Percentiles rank a stretch among this genome's conserved stretches.
Evolutionary conservation across 2,888 invertebrate species (phyloP).

Genomic region (Girardia tigrina): DNA sequence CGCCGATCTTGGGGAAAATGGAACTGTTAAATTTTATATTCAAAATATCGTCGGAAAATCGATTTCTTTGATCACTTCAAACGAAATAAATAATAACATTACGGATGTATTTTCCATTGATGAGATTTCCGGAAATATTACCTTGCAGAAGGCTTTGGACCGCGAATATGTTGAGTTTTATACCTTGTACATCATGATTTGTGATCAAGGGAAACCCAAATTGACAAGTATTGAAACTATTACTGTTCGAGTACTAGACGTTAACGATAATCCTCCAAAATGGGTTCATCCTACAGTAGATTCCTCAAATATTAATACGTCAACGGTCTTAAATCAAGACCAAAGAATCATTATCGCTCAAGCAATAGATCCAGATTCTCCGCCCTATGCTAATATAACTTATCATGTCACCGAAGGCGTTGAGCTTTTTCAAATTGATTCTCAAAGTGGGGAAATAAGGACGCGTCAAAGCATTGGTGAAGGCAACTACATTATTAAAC

Average conservation of each 20-base stretch:
- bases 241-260: constrained; percentile 28
- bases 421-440: constrained; percentile 19
- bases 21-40: constrained; percentile 24
- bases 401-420: constrained; percentile 16
- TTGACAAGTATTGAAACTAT: background rate
- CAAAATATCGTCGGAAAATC: background rate
- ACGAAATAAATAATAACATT: background rate
- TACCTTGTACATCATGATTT: constrained; percentile 23
- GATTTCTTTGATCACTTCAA: background rate
- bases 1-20: constrained; percentile 25
- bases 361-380: constrained; percentile 18
- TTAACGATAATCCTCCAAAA: constrained; percentile 31
- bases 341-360: constrained; percentile 7
- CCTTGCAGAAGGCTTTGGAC: constrained; percentile 4
- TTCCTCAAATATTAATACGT: background rate
- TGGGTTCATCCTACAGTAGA: constrained; percentile 30
- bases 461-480: background rate
- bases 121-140: constrained; percentile 21
- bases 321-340: background rate
- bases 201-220: constrained; percentile 30
- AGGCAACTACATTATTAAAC: constrained; percentile 21
- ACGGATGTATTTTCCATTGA: constrained; percentile 20
- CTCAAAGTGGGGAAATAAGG: constrained; percentile 15
- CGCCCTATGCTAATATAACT: constrained; percentile 25
- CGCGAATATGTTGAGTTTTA: constrained; percentile 14